Percentiles rank a stretch among this genome's conserved stretches.
Conservation (phyloP, 2,113 vertebrate species). For the Accipiter cooperii region DNA sequence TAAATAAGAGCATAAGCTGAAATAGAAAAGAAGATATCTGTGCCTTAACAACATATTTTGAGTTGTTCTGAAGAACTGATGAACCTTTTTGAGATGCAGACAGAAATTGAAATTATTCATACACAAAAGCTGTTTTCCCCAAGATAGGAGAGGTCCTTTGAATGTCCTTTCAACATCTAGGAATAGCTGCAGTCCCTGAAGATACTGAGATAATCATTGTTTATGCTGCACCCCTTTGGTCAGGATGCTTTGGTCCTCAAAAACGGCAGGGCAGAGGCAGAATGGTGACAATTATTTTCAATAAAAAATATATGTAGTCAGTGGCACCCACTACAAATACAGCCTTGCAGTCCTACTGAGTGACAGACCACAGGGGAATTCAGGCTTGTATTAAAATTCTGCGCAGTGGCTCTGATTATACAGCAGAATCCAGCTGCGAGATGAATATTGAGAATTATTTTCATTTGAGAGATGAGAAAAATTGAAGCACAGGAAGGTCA, state of each 20-base stretch:
- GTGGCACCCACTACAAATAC: not conserved
- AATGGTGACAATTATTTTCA: not conserved
- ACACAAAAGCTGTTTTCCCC: not conserved
- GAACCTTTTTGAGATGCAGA: not conserved
- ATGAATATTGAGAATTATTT: not conserved
- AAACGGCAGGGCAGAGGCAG: not conserved
- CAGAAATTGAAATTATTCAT: not conserved
- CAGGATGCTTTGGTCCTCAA: not conserved
- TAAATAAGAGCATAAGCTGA: not conserved
- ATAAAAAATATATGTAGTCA: not conserved
- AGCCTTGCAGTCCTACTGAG: not conserved
- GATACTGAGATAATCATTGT: not conserved
- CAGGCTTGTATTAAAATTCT: not conserved
- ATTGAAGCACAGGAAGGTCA: not conserved
- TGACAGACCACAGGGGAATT: not conserved
- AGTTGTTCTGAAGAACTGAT: not conserved
- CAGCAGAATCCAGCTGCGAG: not conserved
- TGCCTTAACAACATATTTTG: not conserved
- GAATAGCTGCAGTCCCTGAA: not conserved
- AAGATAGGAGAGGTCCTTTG: not conserved
- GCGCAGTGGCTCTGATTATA: not conserved
- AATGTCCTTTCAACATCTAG: not conserved
- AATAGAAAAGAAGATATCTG: not conserved
- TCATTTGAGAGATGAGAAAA: not conserved
- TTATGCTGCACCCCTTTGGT: not conserved